Evolutionary conservation across 2,888 invertebrate species (phyloP).

Genomic region (Brenthis ino): DNA sequence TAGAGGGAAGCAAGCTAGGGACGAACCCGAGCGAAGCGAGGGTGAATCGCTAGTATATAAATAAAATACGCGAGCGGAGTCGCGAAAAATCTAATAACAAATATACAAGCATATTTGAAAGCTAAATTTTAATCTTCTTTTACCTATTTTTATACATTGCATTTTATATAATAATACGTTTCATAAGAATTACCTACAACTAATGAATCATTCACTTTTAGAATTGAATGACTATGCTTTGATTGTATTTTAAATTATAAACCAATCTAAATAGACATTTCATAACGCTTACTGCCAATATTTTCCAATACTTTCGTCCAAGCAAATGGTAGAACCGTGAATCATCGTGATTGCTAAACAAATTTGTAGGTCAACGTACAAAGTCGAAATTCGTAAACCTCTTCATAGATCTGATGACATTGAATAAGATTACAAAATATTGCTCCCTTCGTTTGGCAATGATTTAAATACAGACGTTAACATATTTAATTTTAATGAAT

Average conservation of each 20-base stretch:
- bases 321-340: constrained; percentile 22
- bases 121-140: constrained; percentile 1
- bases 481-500: neutral
- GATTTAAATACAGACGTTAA: neutral
- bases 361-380: constrained; percentile 56
- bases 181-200: constrained; percentile 12
- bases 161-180: constrained; percentile 14
- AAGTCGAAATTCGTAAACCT: constrained; percentile 39
- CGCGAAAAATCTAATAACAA: too few species aligned
- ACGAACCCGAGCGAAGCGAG: too few species aligned
- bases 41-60: too few species aligned
- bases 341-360: constrained; percentile 46
- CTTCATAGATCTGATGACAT: constrained; percentile 22
- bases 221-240: neutral
- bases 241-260: constrained; percentile 13
- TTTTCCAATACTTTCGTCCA: constrained; percentile 18
- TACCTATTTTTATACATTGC: constrained; percentile 1
- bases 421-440: constrained; percentile 18
- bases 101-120: too few species aligned
- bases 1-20: too few species aligned
- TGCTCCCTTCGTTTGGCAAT: neutral
- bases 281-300: constrained; percentile 12
- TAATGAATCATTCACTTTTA: constrained; percentile 7
- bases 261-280: constrained; percentile 8
- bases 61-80: too few species aligned